phyloP scores from a whole-genome alignment of 1,140 invertebrate genomes.

The Lordiphosa clarofinis region DNA sequence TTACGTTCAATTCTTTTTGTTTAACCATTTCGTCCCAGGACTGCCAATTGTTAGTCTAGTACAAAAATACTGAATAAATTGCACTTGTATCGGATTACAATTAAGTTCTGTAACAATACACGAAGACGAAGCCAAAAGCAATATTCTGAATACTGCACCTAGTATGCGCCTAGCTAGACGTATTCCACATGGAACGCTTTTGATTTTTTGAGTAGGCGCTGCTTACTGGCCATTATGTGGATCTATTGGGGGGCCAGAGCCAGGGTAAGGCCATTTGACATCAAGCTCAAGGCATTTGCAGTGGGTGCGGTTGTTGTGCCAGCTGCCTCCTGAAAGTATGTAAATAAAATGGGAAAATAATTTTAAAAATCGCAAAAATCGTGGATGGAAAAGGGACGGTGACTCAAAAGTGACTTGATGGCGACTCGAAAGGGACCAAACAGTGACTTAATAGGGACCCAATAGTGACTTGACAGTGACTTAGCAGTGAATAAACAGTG shows the following conservation, averaged over 20 bases:
- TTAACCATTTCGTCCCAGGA: conserved; percentile 2
- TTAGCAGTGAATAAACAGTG: too few species aligned
- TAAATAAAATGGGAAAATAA: background rate
- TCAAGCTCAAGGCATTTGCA: conserved; percentile 56
- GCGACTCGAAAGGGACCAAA: too few species aligned
- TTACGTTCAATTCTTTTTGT: conserved; percentile 34
- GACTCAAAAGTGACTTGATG: too few species aligned
- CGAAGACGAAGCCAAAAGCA: conserved; percentile 43
- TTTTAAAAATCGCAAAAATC: too few species aligned
- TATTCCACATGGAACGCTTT: conserved; percentile 13
- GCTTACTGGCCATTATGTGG: conserved; percentile 2
- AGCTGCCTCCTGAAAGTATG: conserved; percentile 52
- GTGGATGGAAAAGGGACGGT: too few species aligned
- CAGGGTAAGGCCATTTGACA: conserved; percentile 63
- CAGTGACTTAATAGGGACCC: too few species aligned
- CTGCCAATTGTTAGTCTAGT: conserved; percentile 53
- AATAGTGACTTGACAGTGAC: too few species aligned
- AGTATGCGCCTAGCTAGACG: background rate
- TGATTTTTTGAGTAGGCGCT: conserved; percentile 15
- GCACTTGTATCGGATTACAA: conserved; percentile 46
- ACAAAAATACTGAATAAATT: conserved; percentile 75
- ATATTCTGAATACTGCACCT: conserved; percentile 28
- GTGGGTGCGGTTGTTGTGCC: conserved; percentile 32
- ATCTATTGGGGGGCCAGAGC: conserved; percentile 59
- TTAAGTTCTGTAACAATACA: conserved; percentile 20